Evolutionary conservation across 2,797 vertebrate species (phyloP).

Genomic region (Rhynchonycteris naso): DNA sequence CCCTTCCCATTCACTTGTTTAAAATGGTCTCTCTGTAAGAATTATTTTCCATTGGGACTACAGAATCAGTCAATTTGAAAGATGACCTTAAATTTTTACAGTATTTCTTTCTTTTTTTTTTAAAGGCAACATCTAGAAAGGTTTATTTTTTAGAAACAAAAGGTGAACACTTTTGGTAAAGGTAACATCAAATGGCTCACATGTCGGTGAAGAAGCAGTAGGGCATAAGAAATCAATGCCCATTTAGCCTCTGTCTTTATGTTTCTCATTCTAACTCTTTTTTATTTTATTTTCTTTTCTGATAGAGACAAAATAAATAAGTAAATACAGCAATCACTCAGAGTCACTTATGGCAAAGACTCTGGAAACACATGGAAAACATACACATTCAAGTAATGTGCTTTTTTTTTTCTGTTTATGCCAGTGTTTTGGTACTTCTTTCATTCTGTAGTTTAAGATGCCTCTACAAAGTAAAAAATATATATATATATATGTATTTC

Average conservation of each 20-base stretch:
- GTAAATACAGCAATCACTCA: constrained; percentile 6
- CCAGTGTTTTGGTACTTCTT: constrained; percentile 47
- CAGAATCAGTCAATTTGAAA: constrained; percentile 25
- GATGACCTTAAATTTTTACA: constrained; percentile 32
- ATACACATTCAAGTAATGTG: background rate
- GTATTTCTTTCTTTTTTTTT: background rate
- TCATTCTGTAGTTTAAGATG: constrained; percentile 26
- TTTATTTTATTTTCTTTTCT: background rate
- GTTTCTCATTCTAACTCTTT: background rate
- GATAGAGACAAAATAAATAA: background rate
- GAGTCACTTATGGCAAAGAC: constrained; percentile 27
- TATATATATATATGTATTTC: background rate
- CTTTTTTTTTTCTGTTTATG: constrained; percentile 13
- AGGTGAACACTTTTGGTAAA: background rate
- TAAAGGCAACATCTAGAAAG: background rate
- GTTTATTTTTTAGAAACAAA: background rate
- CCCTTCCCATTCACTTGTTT: background rate
- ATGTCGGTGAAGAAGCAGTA: accelerated
- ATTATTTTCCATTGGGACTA: background rate
- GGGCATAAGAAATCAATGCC: background rate
- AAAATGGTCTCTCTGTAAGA: background rate
- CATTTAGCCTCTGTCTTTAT: background rate
- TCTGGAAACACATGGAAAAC: background rate
- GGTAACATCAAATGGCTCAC: background rate
- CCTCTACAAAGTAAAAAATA: background rate